phyloP scores from a whole-genome alignment of 2,113 vertebrate species.

The Collichthys lucidus region DNA sequence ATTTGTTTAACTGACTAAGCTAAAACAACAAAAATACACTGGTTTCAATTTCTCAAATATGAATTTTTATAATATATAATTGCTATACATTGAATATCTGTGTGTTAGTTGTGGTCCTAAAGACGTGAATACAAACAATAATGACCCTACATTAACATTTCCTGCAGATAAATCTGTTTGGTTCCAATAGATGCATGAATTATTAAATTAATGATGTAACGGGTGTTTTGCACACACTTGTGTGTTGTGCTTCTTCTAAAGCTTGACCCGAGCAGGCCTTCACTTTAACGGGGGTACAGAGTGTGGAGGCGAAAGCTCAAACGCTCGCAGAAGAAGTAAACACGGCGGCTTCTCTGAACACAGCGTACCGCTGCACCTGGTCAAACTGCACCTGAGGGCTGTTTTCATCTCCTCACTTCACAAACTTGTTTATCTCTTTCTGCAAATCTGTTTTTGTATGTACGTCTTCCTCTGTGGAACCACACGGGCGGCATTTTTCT shows the following conservation, averaged over 20 bases:
- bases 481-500: slow-evolving; percentile 31
- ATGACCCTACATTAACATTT: not conserved
- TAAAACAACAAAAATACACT: not conserved
- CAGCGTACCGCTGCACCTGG: slow-evolving; percentile 40
- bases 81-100: not conserved
- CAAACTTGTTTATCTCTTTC: slow-evolving; percentile 59
- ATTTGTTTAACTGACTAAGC: not conserved
- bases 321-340: slow-evolving; percentile 45
- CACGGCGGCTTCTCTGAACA: slow-evolving; percentile 39
- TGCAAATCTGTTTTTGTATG: slow-evolving; percentile 36
- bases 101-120: not conserved
- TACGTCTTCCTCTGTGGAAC: slow-evolving; percentile 43
- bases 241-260: not conserved
- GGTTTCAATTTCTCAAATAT: not conserved
- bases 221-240: not conserved
- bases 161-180: not conserved
- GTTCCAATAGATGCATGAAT: too few species aligned
- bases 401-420: slow-evolving; percentile 55
- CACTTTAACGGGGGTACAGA: slow-evolving; percentile 27
- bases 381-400: slow-evolving; percentile 62
- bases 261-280: slow-evolving; percentile 26
- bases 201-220: not conserved
- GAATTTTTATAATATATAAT: not conserved
- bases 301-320: slow-evolving; percentile 42
- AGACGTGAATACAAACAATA: not conserved